A percentile compares a stretch with the other conserved stretches of the same genome.
Conservation (phyloP, 2,888 invertebrate species). For the Prosapia bicincta region DNA sequence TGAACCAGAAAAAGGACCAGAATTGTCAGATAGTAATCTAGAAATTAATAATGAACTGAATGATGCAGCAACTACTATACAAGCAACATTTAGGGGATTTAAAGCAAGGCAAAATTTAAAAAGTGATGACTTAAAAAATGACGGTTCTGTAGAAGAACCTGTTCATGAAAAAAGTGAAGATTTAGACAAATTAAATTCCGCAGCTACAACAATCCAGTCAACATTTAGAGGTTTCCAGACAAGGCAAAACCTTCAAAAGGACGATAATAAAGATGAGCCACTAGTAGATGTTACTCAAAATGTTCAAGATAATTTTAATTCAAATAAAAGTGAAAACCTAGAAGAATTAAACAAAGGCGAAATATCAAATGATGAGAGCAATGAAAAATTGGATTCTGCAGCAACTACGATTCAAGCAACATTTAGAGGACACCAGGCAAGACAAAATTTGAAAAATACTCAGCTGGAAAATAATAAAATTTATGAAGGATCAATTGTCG, state of each 20-base stretch:
- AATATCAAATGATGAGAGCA: neutral
- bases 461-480: neutral
- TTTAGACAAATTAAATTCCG: conserved; percentile 38
- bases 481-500: neutral
- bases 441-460: conserved; percentile 32
- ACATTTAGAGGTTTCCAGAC: conserved; percentile 53
- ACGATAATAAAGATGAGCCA: neutral
- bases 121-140: neutral
- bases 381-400: conserved; percentile 42
- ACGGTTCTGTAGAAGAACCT: neutral
- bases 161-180: neutral
- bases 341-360: neutral
- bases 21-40: neutral
- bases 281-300: neutral
- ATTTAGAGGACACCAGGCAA: conserved; percentile 51
- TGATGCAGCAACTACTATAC: conserved; percentile 30
- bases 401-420: conserved; percentile 56
- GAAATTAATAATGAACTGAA: neutral
- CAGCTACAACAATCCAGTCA: conserved; percentile 55
- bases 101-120: conserved; percentile 33
- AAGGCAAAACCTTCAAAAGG: conserved; percentile 33
- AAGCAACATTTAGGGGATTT: conserved; percentile 34
- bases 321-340: neutral
- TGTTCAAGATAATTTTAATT: neutral
- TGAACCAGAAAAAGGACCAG: conserved; percentile 16